Conservation (phyloP, 2,797 vertebrate species). For the Tapirus indicus region DNA sequence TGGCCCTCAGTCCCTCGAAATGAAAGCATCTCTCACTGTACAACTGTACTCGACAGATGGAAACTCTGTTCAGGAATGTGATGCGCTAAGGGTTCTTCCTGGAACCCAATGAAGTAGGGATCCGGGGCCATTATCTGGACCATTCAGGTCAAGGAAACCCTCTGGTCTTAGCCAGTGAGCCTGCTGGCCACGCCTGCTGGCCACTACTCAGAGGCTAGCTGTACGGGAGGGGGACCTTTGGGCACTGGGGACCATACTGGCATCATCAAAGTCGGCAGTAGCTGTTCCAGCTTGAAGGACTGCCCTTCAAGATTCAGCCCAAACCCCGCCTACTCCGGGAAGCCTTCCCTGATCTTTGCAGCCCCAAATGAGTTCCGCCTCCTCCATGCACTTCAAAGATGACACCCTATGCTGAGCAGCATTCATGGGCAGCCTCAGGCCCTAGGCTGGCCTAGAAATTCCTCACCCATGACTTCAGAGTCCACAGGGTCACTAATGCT, state of each 20-base stretch:
- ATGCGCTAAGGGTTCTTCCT: constrained; percentile 74
- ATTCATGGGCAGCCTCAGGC: not conserved
- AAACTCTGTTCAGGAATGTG: constrained; percentile 76
- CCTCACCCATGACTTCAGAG: constrained; percentile 29
- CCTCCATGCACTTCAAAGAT: not conserved
- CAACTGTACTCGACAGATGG: constrained; percentile 68
- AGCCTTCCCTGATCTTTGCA: constrained; percentile 51
- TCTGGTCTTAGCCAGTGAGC: constrained; percentile 70
- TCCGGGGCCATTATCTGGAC: constrained; percentile 71
- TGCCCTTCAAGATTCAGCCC: constrained; percentile 57
- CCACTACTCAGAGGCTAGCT: constrained; percentile 64
- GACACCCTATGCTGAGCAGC: constrained; percentile 7
- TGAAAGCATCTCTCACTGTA: constrained; percentile 72
- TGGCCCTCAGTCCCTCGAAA: constrained; percentile 57
- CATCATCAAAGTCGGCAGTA: constrained; percentile 50
- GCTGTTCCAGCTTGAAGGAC: constrained; percentile 64
- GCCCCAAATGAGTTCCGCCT: constrained; percentile 2
- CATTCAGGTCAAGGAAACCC: constrained; percentile 76
- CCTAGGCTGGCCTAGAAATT: constrained; percentile 5
- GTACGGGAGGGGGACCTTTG: constrained; percentile 15
- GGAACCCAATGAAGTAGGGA: constrained; percentile 71
- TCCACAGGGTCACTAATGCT: not conserved
- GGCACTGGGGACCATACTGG: constrained; percentile 50
- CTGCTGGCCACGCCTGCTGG: constrained; percentile 59
- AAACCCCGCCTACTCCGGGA: constrained; percentile 53